A percentile compares a stretch with the other conserved stretches of the same genome.
These are phyloP conservation scores for Uria lomvia DNA, from an alignment of 2,113 vertebrate species.

Conservation along the genomic window DNA sequence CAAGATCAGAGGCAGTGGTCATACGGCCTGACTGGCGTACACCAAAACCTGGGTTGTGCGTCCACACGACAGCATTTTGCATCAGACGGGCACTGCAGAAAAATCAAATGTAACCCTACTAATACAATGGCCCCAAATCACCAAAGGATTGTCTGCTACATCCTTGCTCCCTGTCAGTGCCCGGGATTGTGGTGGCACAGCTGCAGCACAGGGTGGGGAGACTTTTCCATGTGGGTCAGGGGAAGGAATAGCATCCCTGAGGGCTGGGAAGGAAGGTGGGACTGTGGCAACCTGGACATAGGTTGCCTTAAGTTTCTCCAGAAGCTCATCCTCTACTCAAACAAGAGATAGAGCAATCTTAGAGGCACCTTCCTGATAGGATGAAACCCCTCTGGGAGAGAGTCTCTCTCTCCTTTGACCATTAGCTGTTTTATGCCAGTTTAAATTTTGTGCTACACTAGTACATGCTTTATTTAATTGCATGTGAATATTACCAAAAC, in stretches of 20 bases:
- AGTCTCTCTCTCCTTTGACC: not conserved
- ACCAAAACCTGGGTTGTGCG: not conserved
- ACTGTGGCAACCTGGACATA: not conserved
- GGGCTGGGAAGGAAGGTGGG: not conserved
- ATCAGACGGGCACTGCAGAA: not conserved
- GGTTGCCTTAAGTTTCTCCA: not conserved
- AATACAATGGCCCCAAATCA: accelerated
- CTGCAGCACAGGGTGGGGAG: not conserved
- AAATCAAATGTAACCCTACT: not conserved
- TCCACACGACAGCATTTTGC: accelerated
- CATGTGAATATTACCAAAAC: not conserved
- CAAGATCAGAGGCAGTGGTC: not conserved
- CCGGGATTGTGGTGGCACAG: accelerated
- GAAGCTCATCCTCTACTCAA: not conserved
- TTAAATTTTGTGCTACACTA: not conserved
- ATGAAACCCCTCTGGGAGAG: not conserved
- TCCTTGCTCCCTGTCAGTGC: not conserved
- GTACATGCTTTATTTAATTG: not conserved
- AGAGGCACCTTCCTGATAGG: not conserved
- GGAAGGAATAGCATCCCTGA: not conserved
- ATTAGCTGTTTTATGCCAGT: not conserved
- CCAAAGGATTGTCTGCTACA: not conserved
- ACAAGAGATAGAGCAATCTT: not conserved
- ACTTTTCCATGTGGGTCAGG: not conserved
- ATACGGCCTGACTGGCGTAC: not conserved